Base-by-base conservation (phyloP, 2,113 vertebrate species). In the Nibea albiflora region DNA sequence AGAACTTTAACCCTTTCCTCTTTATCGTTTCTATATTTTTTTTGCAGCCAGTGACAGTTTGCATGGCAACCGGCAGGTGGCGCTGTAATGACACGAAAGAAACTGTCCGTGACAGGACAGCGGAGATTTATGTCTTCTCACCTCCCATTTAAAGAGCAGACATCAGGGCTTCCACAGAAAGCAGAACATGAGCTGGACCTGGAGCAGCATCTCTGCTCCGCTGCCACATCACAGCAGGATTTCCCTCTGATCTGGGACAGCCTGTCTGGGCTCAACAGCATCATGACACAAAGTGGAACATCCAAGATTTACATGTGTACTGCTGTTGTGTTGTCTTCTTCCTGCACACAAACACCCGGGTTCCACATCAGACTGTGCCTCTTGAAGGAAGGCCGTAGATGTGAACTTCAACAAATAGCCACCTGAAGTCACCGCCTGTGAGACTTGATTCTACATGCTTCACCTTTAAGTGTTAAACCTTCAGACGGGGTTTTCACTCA, bases 41-140 rank as follows among this genome's bases (percentile, higher is more conserved):
- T 28, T 2, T 26, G 5, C 26, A 50, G 22, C 9, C 15, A 52
- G 64, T 54, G 20, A 20, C 57, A 64, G 46, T 81, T 80, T 42
- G 1, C 2, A 16, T 39, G 11, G 5, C 31, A 57, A 60, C 74
- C 89, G 83, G 73, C 53, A 90, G 86, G 62, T 69, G 16, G 79
- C 82, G 24, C 79, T 87, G 69, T 73, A 22, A 16, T 57, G 12
- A 78, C 80, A 8, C 62, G 49, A 56, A 65, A 76, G 44, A 62
- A 54, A 22, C 46, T 11, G 14, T 15, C 4, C 2, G 44, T 67
- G 17, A 24, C 47, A 64, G 22, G 35, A 39, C 35, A 65, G 61
- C 12, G 9, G 53, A 69, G 31, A 22, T 22, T 10, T 3, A 26
- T 71, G 20, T 1, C 0, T 26, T 17, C 56, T 24, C 24, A 16